phyloP scores from a whole-genome alignment of 2,797 vertebrate species.

The Gila robusta region DNA sequence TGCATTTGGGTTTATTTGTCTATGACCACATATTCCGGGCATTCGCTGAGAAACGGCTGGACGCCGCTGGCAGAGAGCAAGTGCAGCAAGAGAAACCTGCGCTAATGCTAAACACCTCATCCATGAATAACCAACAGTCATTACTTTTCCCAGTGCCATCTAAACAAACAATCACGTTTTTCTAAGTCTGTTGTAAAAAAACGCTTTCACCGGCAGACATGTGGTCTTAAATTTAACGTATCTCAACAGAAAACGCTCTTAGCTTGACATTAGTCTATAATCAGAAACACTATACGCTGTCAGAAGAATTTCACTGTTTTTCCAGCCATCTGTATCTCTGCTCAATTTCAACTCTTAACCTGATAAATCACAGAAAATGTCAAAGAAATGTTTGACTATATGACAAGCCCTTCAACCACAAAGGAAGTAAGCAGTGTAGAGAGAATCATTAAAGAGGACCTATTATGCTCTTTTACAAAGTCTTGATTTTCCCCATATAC shows the following conservation, averaged over 20 bases:
- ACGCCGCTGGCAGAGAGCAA: conserved; percentile 21
- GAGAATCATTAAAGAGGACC: neutral
- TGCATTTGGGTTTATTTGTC: conserved; percentile 41
- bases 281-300: conserved; percentile 9
- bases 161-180: conserved; percentile 41
- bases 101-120: conserved; percentile 33
- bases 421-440: conserved; percentile 10
- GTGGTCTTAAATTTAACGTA: conserved; percentile 30
- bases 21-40: conserved; percentile 53
- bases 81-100: conserved; percentile 28
- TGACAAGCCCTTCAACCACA: conserved; percentile 18
- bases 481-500: neutral
- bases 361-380: conserved; percentile 13
- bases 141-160: conserved; percentile 15
- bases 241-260: conserved; percentile 33
- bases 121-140: neutral
- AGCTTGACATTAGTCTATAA: neutral
- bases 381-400: neutral
- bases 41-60: conserved; percentile 22
- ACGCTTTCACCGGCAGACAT: neutral
- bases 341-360: conserved; percentile 22
- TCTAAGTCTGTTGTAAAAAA: neutral
- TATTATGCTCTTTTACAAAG: neutral
- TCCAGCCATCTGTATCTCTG: conserved; percentile 11
- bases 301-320: conserved; percentile 32